Percentiles rank a stretch among this genome's conserved stretches.
Conservation (phyloP, 2,888 invertebrate species). For the Ophion costatus region DNA sequence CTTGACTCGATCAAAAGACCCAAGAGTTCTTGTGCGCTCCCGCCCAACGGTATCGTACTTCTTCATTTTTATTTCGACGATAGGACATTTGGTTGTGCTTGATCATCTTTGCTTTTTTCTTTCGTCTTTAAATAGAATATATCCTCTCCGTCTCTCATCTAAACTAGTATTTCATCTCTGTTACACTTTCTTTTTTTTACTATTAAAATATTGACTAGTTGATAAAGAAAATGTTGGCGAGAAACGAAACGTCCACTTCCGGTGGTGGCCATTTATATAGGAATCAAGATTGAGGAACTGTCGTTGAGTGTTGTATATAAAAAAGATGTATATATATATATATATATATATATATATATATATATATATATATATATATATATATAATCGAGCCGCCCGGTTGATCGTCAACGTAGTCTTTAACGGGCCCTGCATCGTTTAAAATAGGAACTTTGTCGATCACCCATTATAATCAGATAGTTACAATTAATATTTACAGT, state of each 20-base stretch:
- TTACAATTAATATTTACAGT: constrained; percentile 77
- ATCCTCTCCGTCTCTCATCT: constrained; percentile 55
- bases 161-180: constrained; percentile 59
- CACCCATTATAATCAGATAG: constrained; percentile 75
- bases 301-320: constrained; percentile 56
- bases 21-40: constrained; percentile 57
- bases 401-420: constrained; percentile 50
- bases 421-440: constrained; percentile 72
- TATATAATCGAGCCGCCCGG: constrained; percentile 54
- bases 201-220: constrained; percentile 77
- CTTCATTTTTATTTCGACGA: constrained; percentile 11
- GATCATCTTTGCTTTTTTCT: constrained; percentile 53
- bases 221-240: constrained; percentile 59
- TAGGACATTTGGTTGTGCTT: constrained; percentile 20
- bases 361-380: constrained; percentile 46
- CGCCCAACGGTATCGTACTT: constrained; percentile 23
- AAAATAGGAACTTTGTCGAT: constrained; percentile 83
- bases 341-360: not conserved
- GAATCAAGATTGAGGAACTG: constrained; percentile 53
- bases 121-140: constrained; percentile 64
- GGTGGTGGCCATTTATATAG: constrained; percentile 53
- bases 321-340: constrained; percentile 35
- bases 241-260: constrained; percentile 55
- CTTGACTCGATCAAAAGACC: constrained; percentile 26
- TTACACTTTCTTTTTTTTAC: constrained; percentile 56